These are phyloP conservation scores for Telmatherina bonti DNA, from an alignment of 2,797 vertebrate genomes.

Conservation along the genomic window DNA sequence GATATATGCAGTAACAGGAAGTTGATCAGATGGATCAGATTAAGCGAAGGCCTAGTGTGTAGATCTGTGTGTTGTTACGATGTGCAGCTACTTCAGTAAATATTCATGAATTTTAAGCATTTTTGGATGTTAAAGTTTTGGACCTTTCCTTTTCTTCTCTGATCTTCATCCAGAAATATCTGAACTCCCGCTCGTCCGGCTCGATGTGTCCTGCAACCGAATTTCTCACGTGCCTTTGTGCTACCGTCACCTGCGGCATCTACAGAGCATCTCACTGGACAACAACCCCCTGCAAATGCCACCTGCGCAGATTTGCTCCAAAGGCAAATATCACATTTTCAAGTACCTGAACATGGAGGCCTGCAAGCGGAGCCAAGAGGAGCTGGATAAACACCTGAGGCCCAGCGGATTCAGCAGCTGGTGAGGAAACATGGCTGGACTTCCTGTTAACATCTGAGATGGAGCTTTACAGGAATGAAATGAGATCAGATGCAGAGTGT, in stretches of 20 bases:
- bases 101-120: too few relatives aligned
- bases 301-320: conserved; percentile 91
- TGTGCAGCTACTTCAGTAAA: too few relatives aligned
- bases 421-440: conserved; percentile 58
- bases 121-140: neutral
- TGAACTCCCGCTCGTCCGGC: conserved; percentile 88
- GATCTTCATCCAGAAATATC: conserved; percentile 85
- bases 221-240: conserved; percentile 88
- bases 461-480: too few relatives aligned
- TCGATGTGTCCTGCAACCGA: conserved; percentile 94
- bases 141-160: neutral
- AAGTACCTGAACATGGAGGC: conserved; percentile 92
- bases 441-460: too few relatives aligned
- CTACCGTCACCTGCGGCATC: conserved; percentile 90
- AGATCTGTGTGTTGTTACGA: too few relatives aligned
- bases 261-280: conserved; percentile 89
- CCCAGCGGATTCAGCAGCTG: conserved; percentile 87
- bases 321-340: conserved; percentile 93
- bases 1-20: too few relatives aligned
- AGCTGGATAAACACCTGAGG: conserved; percentile 83
- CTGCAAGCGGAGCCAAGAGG: conserved; percentile 84
- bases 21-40: too few relatives aligned
- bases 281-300: conserved; percentile 93
- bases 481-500: too few relatives aligned
- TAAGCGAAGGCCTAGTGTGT: too few relatives aligned